Conservation (phyloP, 2,113 vertebrate genomes). For the Sigmodon hispidus region DNA sequence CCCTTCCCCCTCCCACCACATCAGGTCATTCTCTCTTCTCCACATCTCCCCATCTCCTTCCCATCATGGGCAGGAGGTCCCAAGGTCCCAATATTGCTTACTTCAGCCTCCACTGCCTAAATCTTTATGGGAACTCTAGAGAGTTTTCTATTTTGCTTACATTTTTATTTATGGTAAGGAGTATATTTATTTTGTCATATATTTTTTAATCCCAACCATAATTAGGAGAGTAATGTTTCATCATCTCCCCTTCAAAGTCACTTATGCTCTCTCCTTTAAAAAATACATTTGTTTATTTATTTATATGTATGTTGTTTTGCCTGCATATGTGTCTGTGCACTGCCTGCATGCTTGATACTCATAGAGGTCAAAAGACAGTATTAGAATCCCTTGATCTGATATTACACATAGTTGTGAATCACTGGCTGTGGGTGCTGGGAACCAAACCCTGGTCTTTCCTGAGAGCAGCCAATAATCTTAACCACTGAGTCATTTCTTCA, state of each 20-base stretch:
- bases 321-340: neutral
- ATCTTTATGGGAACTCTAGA: neutral
- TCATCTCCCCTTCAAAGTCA: neutral
- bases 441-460: neutral
- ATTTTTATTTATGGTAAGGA: neutral
- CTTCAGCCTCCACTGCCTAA: too few species aligned
- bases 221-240: neutral
- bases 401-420: neutral
- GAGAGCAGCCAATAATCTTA: neutral
- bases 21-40: too few species aligned
- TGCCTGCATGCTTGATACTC: neutral
- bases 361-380: neutral
- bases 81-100: too few species aligned
- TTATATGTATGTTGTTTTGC: neutral
- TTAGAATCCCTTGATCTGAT: neutral
- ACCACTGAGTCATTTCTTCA: neutral
- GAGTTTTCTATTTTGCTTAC: neutral
- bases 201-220: neutral
- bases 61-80: too few species aligned
- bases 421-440: neutral
- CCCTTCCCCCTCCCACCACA: too few species aligned
- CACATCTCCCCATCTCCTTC: too few species aligned
- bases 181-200: neutral
- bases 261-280: neutral
- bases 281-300: neutral